These are phyloP conservation scores for Drosophila neotestacea DNA, from an alignment of 2,888 invertebrate genomes.

Conservation along the genomic window DNA sequence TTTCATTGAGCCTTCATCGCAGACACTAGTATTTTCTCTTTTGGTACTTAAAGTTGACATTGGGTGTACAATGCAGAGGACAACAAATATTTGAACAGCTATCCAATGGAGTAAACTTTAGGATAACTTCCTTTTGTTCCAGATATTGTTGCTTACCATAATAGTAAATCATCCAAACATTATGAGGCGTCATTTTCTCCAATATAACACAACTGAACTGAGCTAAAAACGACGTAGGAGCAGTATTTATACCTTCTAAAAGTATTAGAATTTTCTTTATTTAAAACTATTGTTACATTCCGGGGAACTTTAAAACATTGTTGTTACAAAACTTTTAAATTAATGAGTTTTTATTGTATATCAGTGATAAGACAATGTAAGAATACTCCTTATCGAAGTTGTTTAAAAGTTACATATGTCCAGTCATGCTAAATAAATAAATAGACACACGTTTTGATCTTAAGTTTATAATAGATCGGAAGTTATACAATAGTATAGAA, in stretches of 20 bases:
- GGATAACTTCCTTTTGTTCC: neutral
- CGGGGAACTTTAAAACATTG: too few species aligned
- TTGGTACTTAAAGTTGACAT: neutral
- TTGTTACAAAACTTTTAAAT: slow-evolving; percentile 25
- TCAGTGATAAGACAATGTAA: slow-evolving; percentile 17
- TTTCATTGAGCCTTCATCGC: slow-evolving; percentile 39
- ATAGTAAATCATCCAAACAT: slow-evolving; percentile 12
- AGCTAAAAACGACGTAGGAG: neutral
- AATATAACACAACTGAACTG: slow-evolving; percentile 21
- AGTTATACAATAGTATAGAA: slow-evolving; percentile 12
- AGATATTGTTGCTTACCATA: slow-evolving; percentile 38
- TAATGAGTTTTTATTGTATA: slow-evolving; percentile 27
- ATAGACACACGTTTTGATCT: neutral
- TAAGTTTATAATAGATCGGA: slow-evolving; percentile 1
- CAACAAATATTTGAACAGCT: slow-evolving; percentile 30
- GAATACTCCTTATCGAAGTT: slow-evolving; percentile 13
- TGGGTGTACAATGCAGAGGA: slow-evolving; percentile 3
- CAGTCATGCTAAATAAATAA: slow-evolving; percentile 28
- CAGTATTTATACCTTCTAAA: slow-evolving; percentile 49
- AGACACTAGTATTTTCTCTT: neutral
- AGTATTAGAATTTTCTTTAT: slow-evolving; percentile 22
- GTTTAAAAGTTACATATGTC: slow-evolving; percentile 20
- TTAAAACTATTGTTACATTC: too few species aligned
- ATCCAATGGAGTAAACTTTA: neutral
- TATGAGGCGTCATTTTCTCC: slow-evolving; percentile 34